phyloP scores from a whole-genome alignment of 2,797 vertebrate genomes.

The Karalla daura region DNA sequence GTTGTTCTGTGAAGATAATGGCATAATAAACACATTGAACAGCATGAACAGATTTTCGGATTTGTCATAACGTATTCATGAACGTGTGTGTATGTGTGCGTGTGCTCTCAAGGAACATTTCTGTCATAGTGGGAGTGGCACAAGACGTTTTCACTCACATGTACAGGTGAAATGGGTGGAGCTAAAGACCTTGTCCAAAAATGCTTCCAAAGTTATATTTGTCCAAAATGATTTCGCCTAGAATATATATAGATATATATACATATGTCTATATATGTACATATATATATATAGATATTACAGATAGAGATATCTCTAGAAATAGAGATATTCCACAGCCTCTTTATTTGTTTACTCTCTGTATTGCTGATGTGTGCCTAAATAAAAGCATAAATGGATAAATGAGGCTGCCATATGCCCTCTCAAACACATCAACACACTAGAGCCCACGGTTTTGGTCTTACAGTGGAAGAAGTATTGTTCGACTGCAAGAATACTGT shows the following conservation, averaged over 20 bases:
- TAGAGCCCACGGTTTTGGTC: slow-evolving; percentile 45
- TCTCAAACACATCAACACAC: slow-evolving; percentile 49
- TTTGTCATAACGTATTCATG: slow-evolving; percentile 31
- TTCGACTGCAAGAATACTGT: slow-evolving; percentile 71
- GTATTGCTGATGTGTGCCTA: slow-evolving; percentile 35
- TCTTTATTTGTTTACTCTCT: slow-evolving; percentile 45
- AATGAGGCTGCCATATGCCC: slow-evolving; percentile 42
- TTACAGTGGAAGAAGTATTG: slow-evolving; percentile 63
- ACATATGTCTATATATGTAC: too few species aligned
- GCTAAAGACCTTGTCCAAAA: slow-evolving; percentile 28
- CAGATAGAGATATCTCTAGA: too few species aligned
- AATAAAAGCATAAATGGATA: slow-evolving; percentile 37
- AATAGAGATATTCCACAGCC: slow-evolving; percentile 33
- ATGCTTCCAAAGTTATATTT: slow-evolving; percentile 24
- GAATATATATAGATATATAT: slow-evolving; percentile 36
- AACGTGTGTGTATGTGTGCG: slow-evolving; percentile 18
- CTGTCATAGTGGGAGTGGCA: slow-evolving; percentile 23
- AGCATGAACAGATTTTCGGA: slow-evolving; percentile 26
- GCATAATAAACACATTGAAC: slow-evolving; percentile 45
- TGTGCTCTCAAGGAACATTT: slow-evolving; percentile 11
- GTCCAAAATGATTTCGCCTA: slow-evolving; percentile 34
- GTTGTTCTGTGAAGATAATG: slow-evolving; percentile 49
- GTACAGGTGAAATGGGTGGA: slow-evolving; percentile 49
- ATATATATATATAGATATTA: too few species aligned
- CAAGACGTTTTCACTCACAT: slow-evolving; percentile 39